Evolutionary conservation across 2,113 vertebrate genomes (phyloP).

Genomic region (Aegithalos caudatus): DNA sequence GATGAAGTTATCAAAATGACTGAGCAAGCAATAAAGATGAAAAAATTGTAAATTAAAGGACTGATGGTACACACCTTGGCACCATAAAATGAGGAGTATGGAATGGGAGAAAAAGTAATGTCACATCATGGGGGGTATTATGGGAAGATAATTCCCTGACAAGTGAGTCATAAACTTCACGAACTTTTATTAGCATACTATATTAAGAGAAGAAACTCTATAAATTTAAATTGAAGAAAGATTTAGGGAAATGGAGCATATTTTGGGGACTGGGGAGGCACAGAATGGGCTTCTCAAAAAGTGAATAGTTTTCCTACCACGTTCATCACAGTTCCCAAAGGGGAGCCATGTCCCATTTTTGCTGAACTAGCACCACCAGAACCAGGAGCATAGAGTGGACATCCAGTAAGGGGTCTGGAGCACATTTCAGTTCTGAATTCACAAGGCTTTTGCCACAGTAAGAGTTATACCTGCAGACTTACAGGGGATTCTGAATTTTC

Average conservation of each 20-base stretch:
- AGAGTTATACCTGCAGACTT: neutral
- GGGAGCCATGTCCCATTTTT: neutral
- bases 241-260: neutral
- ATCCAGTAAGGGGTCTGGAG: neutral
- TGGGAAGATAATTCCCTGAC: neutral
- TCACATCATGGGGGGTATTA: neutral
- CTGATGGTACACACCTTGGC: neutral
- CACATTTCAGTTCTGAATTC: neutral
- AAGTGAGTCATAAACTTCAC: neutral
- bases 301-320: neutral
- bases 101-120: neutral
- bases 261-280: fast-evolving
- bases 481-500: neutral
- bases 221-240: neutral
- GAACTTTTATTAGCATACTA: neutral
- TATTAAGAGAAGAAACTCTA: neutral
- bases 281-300: neutral
- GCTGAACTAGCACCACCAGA: neutral
- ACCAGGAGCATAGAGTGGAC: neutral
- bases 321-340: neutral
- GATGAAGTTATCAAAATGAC: neutral
- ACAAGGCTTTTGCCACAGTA: neutral
- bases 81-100: neutral
- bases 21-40: neutral
- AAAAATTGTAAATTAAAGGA: neutral